A percentile compares a stretch with the other conserved stretches of the same genome.
Conservation (phyloP, 2,888 invertebrate genomes). For the Cosmia pyralina region DNA sequence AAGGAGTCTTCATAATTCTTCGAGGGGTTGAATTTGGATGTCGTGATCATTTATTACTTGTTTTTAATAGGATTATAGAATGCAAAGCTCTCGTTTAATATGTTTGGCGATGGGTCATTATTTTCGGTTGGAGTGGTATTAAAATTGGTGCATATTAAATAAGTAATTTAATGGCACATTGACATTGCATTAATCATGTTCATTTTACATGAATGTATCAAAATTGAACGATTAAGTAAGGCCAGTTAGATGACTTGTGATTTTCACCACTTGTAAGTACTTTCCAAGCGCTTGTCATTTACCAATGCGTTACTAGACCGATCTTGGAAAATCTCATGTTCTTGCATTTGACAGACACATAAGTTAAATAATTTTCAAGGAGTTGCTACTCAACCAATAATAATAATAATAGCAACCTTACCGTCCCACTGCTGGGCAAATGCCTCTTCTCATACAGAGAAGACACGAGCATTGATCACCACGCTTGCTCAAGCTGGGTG, state of each 20-base stretch:
- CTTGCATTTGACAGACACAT: too few relatives aligned
- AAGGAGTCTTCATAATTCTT: conserved; percentile 79
- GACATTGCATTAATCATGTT: neutral
- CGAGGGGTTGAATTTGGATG: conserved; percentile 72
- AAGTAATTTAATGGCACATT: neutral
- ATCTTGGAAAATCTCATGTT: too few relatives aligned
- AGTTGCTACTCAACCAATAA: neutral
- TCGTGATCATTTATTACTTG: conserved; percentile 77
- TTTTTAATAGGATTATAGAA: conserved; percentile 75
- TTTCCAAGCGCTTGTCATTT: neutral
- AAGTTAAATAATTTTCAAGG: too few relatives aligned
- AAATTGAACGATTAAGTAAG: neutral
- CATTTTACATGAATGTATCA: neutral
- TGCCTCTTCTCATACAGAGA: too few relatives aligned
- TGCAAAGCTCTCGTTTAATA: conserved; percentile 68
- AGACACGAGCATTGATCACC: too few relatives aligned
- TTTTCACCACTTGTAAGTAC: neutral
- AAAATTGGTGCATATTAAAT: conserved; percentile 33
- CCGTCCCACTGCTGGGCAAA: too few relatives aligned
- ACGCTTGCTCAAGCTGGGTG: too few relatives aligned
- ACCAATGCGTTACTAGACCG: neutral
- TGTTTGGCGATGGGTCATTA: conserved; percentile 59
- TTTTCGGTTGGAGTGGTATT: conserved; percentile 19
- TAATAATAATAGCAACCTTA: too few relatives aligned
- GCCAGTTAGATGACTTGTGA: too few relatives aligned